phyloP scores from a whole-genome alignment of 2,113 vertebrate genomes.

The Istiophorus platypterus region DNA sequence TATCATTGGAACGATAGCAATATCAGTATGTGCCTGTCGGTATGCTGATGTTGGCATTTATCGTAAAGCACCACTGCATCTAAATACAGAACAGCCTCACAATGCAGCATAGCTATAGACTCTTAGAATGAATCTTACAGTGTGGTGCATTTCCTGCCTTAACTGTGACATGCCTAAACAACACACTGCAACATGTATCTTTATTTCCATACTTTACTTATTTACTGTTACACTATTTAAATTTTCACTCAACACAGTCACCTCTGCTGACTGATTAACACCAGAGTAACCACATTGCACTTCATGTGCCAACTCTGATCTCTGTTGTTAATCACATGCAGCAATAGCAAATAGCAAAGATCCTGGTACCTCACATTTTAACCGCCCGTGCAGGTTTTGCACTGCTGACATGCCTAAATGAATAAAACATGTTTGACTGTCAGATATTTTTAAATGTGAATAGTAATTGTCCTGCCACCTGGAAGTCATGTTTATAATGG shows the following conservation, averaged over 20 bases:
- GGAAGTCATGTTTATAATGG: constrained; percentile 57
- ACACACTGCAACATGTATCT: not conserved
- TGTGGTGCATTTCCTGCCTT: not conserved
- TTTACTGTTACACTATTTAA: not conserved
- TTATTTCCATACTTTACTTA: not conserved
- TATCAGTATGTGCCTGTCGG: not conserved
- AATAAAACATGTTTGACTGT: constrained; percentile 67
- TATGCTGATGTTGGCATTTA: not conserved
- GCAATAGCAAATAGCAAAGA: no score
- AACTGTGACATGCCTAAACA: not conserved
- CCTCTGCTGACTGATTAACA: constrained; percentile 18
- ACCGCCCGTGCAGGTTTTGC: constrained; percentile 2
- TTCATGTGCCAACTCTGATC: constrained; percentile 3
- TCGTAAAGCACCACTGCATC: not conserved
- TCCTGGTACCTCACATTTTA: constrained; percentile 27
- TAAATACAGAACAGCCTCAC: not conserved
- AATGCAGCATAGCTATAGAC: not conserved
- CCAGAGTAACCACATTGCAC: not conserved
- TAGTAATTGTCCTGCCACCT: constrained; percentile 59
- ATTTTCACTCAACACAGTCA: constrained; percentile 1
- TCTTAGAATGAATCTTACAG: not conserved
- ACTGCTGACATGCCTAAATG: constrained; percentile 40
- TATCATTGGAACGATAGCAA: not conserved
- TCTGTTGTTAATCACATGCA: constrained; percentile 57
- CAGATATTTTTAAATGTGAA: constrained; percentile 72